Percentiles rank a stretch among this genome's conserved stretches.
Evolutionary conservation across 2,888 invertebrate genomes (phyloP).

Genomic region (Dasypolia templi): DNA sequence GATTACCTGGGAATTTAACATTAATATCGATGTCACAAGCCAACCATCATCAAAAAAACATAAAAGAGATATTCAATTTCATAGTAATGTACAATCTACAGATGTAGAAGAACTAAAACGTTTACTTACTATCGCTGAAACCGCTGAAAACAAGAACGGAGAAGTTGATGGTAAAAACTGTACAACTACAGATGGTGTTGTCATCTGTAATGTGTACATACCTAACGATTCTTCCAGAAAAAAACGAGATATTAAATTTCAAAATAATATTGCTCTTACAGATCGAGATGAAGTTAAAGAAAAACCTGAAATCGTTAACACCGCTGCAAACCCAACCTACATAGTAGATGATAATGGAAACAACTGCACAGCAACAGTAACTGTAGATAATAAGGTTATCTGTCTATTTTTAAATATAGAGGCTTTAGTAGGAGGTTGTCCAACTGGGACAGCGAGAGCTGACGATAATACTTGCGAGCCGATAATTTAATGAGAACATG

Average conservation of each 20-base stretch:
- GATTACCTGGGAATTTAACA: background rate
- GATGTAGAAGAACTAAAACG: slow-evolving; percentile 11
- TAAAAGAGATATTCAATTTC: slow-evolving; percentile 9
- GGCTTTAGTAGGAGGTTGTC: slow-evolving; percentile 23
- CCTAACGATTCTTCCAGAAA: slow-evolving; percentile 4
- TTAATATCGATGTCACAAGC: background rate
- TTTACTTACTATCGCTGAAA: background rate
- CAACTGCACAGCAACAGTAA: background rate
- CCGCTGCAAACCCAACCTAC: no score
- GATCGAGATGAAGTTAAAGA: slow-evolving; percentile 3
- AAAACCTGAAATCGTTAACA: background rate
- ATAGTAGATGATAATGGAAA: background rate
- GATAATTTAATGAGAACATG: background rate
- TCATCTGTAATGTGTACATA: slow-evolving; percentile 30
- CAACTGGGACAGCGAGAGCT: slow-evolving; percentile 31
- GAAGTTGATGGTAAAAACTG: slow-evolving; percentile 7
- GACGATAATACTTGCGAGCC: slow-evolving; percentile 34
- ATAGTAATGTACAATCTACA: background rate
- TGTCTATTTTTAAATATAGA: background rate
- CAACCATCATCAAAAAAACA: background rate
- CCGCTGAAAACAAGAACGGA: background rate
- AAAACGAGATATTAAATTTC: slow-evolving; percentile 24
- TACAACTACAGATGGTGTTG: background rate
- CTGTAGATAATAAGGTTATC: background rate
- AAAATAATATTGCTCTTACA: background rate